Conservation (phyloP, 2,113 vertebrate genomes). For the Apteryx owenii region DNA sequence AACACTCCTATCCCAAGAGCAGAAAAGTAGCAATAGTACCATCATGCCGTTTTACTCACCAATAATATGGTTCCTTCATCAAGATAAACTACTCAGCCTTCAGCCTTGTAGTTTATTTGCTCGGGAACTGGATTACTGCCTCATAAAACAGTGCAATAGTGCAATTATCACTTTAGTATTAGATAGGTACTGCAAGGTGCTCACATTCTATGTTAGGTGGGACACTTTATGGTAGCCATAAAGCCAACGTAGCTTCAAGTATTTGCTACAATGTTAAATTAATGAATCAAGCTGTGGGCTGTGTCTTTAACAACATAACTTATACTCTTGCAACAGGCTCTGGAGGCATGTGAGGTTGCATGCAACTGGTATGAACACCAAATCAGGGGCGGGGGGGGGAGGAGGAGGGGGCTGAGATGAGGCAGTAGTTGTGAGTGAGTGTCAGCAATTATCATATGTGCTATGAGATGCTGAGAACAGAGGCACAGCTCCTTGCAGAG, state of each 20-base stretch:
- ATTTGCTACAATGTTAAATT: constrained; percentile 57
- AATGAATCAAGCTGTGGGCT: constrained; percentile 28
- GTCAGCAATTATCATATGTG: background rate
- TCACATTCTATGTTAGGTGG: constrained; percentile 45
- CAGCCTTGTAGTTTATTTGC: constrained; percentile 61
- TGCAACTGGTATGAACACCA: background rate
- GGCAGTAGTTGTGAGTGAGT: background rate
- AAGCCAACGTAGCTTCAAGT: constrained; percentile 59
- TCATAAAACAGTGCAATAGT: constrained; percentile 70
- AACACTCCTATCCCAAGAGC: background rate
- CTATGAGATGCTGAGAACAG: background rate
- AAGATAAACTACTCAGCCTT: constrained; percentile 61
- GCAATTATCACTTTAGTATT: constrained; percentile 68
- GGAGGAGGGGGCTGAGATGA: background rate
- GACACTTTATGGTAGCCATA: constrained; percentile 64
- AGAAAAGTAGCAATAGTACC: background rate
- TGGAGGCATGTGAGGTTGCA: background rate
- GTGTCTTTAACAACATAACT: constrained; percentile 19
- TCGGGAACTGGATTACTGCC: constrained; percentile 55
- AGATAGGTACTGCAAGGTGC: constrained; percentile 54
- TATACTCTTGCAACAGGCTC: background rate
- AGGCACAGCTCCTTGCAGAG: background rate
- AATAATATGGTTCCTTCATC: background rate
- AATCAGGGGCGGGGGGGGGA: background rate
- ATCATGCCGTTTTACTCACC: background rate